Conservation (phyloP, 2,797 vertebrate species). For the Bradypus variegatus region DNA sequence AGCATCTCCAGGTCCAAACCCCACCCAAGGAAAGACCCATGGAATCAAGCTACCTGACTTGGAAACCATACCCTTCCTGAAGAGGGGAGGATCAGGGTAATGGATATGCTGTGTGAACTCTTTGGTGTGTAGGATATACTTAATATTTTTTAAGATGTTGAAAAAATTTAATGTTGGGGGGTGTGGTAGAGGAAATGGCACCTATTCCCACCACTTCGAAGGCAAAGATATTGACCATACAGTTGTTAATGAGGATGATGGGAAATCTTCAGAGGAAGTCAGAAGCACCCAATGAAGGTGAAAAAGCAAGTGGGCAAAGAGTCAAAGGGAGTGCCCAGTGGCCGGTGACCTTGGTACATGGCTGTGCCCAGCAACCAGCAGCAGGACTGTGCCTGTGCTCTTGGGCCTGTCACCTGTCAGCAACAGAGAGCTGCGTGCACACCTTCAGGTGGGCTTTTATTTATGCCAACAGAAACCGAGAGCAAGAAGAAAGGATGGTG, state of each 20-base stretch:
- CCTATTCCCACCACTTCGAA: not conserved
- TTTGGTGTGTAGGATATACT: not conserved
- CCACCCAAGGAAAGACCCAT: not conserved
- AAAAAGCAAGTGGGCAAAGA: not conserved
- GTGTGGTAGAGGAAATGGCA: too few species aligned
- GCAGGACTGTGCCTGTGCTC: not conserved
- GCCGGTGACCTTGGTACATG: not conserved
- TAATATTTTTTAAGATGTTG: too few species aligned
- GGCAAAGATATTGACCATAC: not conserved
- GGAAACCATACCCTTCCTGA: not conserved
- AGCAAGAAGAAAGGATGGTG: not conserved
- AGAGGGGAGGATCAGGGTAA: fast-evolving
- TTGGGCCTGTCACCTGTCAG: too few species aligned
- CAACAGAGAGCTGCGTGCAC: not conserved
- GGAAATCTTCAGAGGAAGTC: not conserved
- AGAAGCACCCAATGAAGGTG: not conserved
- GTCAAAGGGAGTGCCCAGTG: too few species aligned
- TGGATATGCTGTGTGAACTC: not conserved
- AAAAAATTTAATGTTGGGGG: not conserved
- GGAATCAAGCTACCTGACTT: not conserved
- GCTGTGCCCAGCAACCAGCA: fast-evolving
- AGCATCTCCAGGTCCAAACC: not conserved
- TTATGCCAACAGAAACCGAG: not conserved
- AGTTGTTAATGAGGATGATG: not conserved
- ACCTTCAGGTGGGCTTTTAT: too few species aligned